Evolutionary conservation across 1,140 invertebrate genomes (phyloP), one percentile per base, ranked within the genome.

Genomic region (Drosophila grimshawi): DNA sequence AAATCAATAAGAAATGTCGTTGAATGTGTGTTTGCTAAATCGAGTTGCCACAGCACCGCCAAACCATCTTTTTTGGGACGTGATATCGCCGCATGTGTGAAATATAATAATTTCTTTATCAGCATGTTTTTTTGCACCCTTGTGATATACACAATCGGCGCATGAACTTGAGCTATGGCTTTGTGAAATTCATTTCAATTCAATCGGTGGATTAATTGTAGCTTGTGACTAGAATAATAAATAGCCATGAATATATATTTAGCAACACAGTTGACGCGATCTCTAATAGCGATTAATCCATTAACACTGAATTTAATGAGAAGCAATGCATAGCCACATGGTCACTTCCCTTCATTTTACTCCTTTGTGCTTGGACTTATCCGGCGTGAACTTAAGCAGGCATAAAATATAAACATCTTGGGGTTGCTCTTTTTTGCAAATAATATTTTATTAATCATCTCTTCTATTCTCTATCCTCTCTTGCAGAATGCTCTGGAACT

Each of bases 401-500:
- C 19, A 19, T 19, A 19, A 19, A 19, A 19, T 19, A 19, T 19
- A 19, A 19, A 19, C 2, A 19, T 19, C 1, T 19, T 19, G 19
- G 19, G 19, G 19, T 19, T 19, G 1, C 19, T 19, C 19, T 19
- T 1, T 19, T 19, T 1, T 19, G 2, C 1, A 19, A 19, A 19
- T 1, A 19, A 19, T 19, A 19, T 48, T 61, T 62, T 8, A 68
- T 33, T 49, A 46, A 56, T 33, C 1, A 30, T 33, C 0, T 63
- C 51, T 41, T 35, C 3, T 55, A 30, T 76, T 85, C 79, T 92
- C 57, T 33, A 74, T 85, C 80, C 56, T 64, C 30, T 19, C 90
- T 96, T 95, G n/a, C 93, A 98, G 97, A 98, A 98, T 93, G 97
- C 98, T 46, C 94, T 99, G 78, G 98, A 98, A 89, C 93, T 99